Base-by-base conservation (phyloP, 2,888 invertebrate species). In the Agrotis puta region DNA sequence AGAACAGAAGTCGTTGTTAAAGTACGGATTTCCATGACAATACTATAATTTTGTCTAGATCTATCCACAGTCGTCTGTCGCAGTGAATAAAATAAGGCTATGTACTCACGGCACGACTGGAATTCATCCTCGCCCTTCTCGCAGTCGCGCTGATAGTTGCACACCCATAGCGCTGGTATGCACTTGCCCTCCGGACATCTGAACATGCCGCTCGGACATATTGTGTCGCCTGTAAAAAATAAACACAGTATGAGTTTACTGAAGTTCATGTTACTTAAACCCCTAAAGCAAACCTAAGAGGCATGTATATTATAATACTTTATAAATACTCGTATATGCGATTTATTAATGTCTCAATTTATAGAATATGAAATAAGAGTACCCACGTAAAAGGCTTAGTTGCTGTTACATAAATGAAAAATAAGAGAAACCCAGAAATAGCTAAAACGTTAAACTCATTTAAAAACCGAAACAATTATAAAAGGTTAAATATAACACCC, bases 71-170 rank as follows among this genome's bases (percentile, higher is more conserved):
- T 61, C 24, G n/a, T 61, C 24, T 47, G 22, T 57, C 11, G 2
- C 39, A 11, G 39, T 39, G 39, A 61, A 50, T 56, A 57, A 27
- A 51, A 74, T 76, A 84, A 81, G 51, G 70, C 48, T 20, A 47
- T 45, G 51, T 95, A 98, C 98, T 98, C 97, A 99, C 99, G 98
- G 94, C 99, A 99, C 71, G 98, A 97, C 92, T 98, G 98, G 93
- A 98, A 97, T 93, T 99, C 99, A 92, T 99, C 98, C 94, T 98
- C 98, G 62, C 98, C 98, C 90, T 98, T 98, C 83, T 98, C 98
- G 95, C 99, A 99, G 96, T 99, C 99, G 91, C 98, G 97, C 92
- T 98, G 98, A 94, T 99, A 99, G 96, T 99, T 98, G 97, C 99
- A 99, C 85, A 99, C 98, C 97, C 97, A 97, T 84, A 98, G 96